A percentile compares a stretch with the other conserved stretches of the same genome.
phyloP scores from a whole-genome alignment of 2,113 vertebrate species.

The Larimichthys polyactis region DNA sequence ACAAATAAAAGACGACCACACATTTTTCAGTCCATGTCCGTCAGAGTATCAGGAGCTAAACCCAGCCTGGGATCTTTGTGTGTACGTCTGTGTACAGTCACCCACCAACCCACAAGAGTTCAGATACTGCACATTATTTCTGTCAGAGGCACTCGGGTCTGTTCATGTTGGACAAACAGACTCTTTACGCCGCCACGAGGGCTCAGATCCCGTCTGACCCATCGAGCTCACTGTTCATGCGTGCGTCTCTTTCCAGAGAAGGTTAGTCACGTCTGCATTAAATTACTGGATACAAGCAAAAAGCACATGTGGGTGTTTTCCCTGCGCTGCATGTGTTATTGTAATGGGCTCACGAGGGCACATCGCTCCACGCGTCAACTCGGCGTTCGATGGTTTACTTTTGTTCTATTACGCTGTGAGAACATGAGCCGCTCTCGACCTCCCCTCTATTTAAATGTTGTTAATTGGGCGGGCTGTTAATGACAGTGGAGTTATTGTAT shows the following conservation, averaged over 20 bases:
- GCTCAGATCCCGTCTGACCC: constrained; percentile 51
- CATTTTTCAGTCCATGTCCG: too few species aligned
- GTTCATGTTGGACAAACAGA: not conserved
- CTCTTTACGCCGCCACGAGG: not conserved
- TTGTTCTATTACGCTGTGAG: constrained; percentile 17
- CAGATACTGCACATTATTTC: too few species aligned
- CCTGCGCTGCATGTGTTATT: constrained; percentile 27
- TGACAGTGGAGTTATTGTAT: constrained; percentile 35
- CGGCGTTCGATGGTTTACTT: constrained; percentile 19
- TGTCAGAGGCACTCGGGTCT: not conserved
- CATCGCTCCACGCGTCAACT: constrained; percentile 33
- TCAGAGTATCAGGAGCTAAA: too few species aligned
- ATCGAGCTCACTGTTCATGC: not conserved
- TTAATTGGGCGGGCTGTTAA: constrained; percentile 33
- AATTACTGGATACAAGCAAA: constrained; percentile 51
- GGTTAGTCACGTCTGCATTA: constrained; percentile 23
- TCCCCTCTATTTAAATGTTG: constrained; percentile 51
- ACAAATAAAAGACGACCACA: not conserved
- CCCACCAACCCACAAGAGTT: too few species aligned
- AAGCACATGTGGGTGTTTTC: constrained; percentile 44
- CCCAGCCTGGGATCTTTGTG: too few species aligned
- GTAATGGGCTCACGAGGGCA: constrained; percentile 45
- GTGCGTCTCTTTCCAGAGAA: constrained; percentile 1
- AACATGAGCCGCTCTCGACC: constrained; percentile 62
- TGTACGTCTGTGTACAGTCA: too few species aligned